These are phyloP conservation scores for Coturnix japonica DNA, from an alignment of 2,113 vertebrate species.

Conservation along the genomic window DNA sequence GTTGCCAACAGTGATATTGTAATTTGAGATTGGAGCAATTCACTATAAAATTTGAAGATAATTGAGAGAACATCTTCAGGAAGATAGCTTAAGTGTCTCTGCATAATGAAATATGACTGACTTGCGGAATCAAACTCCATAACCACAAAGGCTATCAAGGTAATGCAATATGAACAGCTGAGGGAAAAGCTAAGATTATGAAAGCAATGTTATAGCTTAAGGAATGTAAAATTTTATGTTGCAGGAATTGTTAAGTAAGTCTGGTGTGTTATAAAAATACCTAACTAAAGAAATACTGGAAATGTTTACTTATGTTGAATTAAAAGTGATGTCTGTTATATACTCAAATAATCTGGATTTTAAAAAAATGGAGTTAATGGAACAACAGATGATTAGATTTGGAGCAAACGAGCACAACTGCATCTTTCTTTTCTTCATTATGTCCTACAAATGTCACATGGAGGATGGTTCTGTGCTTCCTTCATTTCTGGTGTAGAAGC, in stretches of 20 bases:
- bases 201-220: background rate
- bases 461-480: background rate
- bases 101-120: background rate
- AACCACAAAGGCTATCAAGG: background rate
- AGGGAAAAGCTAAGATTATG: background rate
- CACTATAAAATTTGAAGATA: background rate
- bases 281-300: background rate
- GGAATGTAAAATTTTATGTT: background rate
- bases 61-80: background rate
- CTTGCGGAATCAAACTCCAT: too few relatives aligned
- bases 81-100: background rate
- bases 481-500: background rate
- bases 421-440: background rate
- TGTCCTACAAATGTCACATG: background rate
- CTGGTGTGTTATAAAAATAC: background rate
- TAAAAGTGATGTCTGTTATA: background rate
- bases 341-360: background rate
- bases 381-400: background rate
- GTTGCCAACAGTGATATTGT: background rate
- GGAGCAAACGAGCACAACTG: background rate
- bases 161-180: background rate
- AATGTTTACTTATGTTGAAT: background rate
- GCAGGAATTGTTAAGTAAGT: background rate
- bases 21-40: background rate
- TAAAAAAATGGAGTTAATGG: background rate